Conservation (phyloP, 2,888 invertebrate species). For the Papilio protenor region DNA sequence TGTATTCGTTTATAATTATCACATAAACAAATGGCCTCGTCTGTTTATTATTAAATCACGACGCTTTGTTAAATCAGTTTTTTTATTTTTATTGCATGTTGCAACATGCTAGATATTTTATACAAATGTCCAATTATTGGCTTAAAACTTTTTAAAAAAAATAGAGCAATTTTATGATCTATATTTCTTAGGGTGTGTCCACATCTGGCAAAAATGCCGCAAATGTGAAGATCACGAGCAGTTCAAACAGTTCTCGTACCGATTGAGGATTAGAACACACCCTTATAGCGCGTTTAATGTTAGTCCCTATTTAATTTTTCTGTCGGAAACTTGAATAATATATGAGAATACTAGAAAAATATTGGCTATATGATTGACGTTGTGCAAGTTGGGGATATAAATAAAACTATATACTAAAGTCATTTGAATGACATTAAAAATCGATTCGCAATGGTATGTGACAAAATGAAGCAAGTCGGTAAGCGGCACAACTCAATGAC, state of each 20-base stretch:
- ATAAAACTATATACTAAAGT: slow-evolving; percentile 7
- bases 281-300: background rate
- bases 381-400: slow-evolving; percentile 12
- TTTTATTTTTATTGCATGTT: background rate
- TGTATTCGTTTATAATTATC: slow-evolving; percentile 35
- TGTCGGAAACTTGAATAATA: background rate
- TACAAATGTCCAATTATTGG: background rate
- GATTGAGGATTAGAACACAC: background rate
- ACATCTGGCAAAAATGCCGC: background rate
- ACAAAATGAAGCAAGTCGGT: slow-evolving; percentile 11
- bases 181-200: background rate
- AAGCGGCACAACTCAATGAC: slow-evolving; percentile 5
- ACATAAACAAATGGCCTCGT: slow-evolving; percentile 39
- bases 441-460: slow-evolving; percentile 28
- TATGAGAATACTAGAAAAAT: background rate
- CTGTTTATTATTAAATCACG: slow-evolving; percentile 41
- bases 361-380: background rate
- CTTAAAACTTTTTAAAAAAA: too few relatives aligned
- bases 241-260: background rate
- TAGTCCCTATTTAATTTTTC: background rate
- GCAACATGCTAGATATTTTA: background rate
- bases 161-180: background rate
- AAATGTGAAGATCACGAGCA: background rate
- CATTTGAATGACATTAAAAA: slow-evolving; percentile 28
- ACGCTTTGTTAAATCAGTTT: slow-evolving; percentile 26